Evolutionary conservation across 1,140 invertebrate species (phyloP).

Genomic region (Zaprionus inermis): DNA sequence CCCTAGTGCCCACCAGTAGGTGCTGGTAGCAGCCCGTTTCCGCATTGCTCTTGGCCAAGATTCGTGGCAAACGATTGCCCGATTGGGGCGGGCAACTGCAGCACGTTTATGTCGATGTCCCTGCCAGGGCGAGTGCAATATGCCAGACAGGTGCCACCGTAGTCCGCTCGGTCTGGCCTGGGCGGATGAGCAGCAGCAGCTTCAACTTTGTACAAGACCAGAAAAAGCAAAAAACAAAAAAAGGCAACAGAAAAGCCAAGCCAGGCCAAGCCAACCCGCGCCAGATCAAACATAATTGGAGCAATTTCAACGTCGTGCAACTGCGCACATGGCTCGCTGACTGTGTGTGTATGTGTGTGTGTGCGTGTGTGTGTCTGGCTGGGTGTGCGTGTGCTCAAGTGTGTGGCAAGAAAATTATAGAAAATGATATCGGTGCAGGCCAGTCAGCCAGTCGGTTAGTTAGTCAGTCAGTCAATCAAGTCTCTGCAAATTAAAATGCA

Average conservation of each 20-base stretch:
- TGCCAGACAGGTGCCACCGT: conserved; percentile 62
- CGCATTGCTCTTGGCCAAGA: conserved; percentile 43
- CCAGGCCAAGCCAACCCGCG: conserved; percentile 14
- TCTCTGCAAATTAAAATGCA: conserved; percentile 60
- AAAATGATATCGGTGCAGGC: conserved; percentile 64
- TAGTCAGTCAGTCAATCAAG: conserved; percentile 42
- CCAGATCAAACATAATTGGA: conserved; percentile 68
- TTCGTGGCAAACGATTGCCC: not conserved
- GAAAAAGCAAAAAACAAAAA: conserved; percentile 8
- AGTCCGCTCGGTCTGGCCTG: not conserved
- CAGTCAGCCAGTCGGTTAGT: conserved; percentile 61
- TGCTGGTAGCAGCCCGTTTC: conserved; percentile 21
- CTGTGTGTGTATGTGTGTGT: conserved; percentile 8
- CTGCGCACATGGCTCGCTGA: conserved; percentile 62
- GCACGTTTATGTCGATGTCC: conserved; percentile 1
- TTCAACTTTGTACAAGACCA: conserved; percentile 4
- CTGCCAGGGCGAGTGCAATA: conserved; percentile 19
- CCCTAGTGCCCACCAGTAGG: conserved; percentile 26
- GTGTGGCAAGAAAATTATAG: conserved; percentile 72
- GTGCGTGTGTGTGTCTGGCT: conserved; percentile 10
- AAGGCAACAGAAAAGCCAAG: not conserved
- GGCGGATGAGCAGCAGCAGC: conserved; percentile 26
- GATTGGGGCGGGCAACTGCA: not conserved
- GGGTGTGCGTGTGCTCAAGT: conserved; percentile 27
- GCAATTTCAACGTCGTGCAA: conserved; percentile 79